Evolutionary conservation across 2,113 vertebrate species (phyloP).

Genomic region (Sminthopsis crassicaudata): DNA sequence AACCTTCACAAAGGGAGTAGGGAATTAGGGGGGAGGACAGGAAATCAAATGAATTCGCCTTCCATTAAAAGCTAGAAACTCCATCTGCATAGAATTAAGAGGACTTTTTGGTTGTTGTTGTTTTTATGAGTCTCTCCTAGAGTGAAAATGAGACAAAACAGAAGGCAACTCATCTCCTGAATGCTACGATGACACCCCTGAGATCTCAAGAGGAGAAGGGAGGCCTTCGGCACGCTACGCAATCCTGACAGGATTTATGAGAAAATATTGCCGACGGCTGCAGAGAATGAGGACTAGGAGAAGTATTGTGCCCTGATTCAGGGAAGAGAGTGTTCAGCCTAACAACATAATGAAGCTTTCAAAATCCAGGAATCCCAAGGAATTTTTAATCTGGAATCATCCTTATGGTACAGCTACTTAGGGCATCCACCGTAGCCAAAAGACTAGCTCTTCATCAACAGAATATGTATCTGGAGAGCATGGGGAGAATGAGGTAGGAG

Average conservation of each 20-base stretch:
- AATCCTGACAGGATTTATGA: background rate
- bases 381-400: background rate
- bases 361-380: background rate
- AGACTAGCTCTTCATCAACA: background rate
- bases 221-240: background rate
- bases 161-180: background rate
- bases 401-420: background rate
- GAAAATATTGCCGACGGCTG: background rate
- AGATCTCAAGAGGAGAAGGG: background rate
- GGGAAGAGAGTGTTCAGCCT: background rate
- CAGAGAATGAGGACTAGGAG: background rate
- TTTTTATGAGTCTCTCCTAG: conserved; percentile 10
- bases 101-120: background rate
- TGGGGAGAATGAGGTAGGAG: background rate
- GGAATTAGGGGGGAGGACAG: background rate
- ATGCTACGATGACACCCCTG: background rate
- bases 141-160: background rate
- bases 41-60: background rate
- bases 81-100: background rate
- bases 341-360: background rate
- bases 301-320: background rate
- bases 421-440: background rate
- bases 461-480: background rate
- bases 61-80: background rate
- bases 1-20: background rate